Base-by-base conservation (phyloP, 2,113 vertebrate genomes). In the Gnathonemus longibarbis region DNA sequence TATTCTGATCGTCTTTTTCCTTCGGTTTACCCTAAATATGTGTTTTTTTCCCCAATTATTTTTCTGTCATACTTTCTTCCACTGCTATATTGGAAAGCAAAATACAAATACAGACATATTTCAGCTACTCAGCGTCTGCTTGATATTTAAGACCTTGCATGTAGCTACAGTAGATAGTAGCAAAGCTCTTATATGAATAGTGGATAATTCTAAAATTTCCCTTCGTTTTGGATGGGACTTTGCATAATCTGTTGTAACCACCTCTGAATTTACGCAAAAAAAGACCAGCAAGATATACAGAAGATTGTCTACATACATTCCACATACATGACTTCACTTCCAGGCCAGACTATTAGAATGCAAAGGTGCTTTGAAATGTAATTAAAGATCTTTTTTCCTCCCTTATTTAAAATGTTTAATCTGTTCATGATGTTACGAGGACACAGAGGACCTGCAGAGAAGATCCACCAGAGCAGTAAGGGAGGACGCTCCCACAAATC, bases 341-440 rank as follows among this genome's bases (percentile, higher is more conserved):
- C 58, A 27, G 84, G 62, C 42, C 80, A 31, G 56, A 46, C 56
- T n/a, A 87, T 87, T 90, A 87, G 17, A 66, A 80, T 39, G 83
- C 62, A 92, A 90, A 90, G 88, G 62, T 62, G 85, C 84, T 31
- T 74, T 66, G 87, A 90, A 62, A 85, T 15, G 35, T 42, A 80
- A 84, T 77, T 48, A 89, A 46, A 53, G 58, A 56, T 89, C 80
- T 48, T 35, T 53, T 17, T 27, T 27, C 49, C 24, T 39, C 50
- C 24, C 4, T 62, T 88, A 66, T 56, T 62, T 62, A n/a, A 74
- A 58, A 91, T 91, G 35, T 87, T 87, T 87, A 87, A 87, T 87
- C 85, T 80, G 50, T 89, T 91, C 90, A 89, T 13, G 90, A 87
- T 89, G 90, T 62, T n/a, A 31, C 2, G 21, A 77, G 31, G 42